A percentile compares a stretch with the other conserved stretches of the same genome.
These are phyloP conservation scores for Mylabris phalerata DNA, from an alignment of 1,140 invertebrate genomes.

Conservation along the genomic window DNA sequence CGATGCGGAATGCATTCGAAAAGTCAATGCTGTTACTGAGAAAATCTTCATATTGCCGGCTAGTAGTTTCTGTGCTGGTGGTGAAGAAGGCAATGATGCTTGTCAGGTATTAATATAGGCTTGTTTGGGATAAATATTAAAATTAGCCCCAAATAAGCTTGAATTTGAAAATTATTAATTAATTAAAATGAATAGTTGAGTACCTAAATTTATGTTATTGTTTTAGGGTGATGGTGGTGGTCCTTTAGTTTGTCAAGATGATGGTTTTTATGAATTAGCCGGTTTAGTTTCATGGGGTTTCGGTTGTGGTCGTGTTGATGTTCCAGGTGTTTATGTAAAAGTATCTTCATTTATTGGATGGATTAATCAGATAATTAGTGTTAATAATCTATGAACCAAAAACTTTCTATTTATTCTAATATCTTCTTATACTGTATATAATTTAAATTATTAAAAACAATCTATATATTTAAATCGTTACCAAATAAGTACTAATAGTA, in stretches of 20 bases:
- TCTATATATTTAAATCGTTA: too few relatives aligned
- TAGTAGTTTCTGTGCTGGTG: slow-evolving; percentile 88
- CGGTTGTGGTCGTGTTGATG: slow-evolving; percentile 80
- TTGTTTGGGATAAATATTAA: not conserved
- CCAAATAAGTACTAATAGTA: too few relatives aligned
- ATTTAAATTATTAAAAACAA: too few relatives aligned
- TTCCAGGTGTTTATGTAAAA: slow-evolving; percentile 90
- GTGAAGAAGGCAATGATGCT: slow-evolving; percentile 85
- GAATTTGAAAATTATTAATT: too few relatives aligned
- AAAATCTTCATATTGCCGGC: slow-evolving; percentile 89
- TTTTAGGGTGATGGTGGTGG: slow-evolving; percentile 84
- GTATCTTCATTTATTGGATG: slow-evolving; percentile 91
- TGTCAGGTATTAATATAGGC: slow-evolving; percentile 64
- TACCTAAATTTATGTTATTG: slow-evolving; percentile 2
- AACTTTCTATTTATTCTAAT: too few relatives aligned
- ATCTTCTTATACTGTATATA: too few relatives aligned
- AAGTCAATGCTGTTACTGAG: slow-evolving; percentile 89
- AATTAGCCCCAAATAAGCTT: too few relatives aligned
- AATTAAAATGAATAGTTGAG: not conserved
- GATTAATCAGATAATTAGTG: slow-evolving; percentile 95
- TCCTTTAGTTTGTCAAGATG: slow-evolving; percentile 84
- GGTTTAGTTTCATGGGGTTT: slow-evolving; percentile 91
- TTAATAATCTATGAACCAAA: slow-evolving; percentile 68
- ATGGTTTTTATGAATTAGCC: slow-evolving; percentile 85
- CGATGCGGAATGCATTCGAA: slow-evolving; percentile 82